A percentile compares a stretch with the other conserved stretches of the same genome.
Evolutionary conservation across 1,140 invertebrate genomes (phyloP).

Genomic region (Berghia stephanieae): DNA sequence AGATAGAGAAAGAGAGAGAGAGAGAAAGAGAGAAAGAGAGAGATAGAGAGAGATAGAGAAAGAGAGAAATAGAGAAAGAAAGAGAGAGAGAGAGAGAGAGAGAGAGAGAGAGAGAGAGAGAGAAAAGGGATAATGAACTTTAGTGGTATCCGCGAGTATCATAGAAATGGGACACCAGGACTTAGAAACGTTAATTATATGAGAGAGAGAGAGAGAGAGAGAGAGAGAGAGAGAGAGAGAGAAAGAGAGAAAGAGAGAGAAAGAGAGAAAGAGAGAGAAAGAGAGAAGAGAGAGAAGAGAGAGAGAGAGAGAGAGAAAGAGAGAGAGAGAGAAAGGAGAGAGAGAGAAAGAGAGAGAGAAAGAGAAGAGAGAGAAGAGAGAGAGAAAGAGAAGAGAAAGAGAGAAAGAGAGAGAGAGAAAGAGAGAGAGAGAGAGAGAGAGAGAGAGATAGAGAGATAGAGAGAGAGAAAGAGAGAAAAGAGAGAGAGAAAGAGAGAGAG

Average conservation of each 20-base stretch:
- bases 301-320: slow-evolving; percentile 4
- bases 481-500: slow-evolving; percentile 16
- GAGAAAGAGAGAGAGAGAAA: slow-evolving; percentile 15
- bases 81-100: slow-evolving; percentile 15
- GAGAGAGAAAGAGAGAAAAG: neutral
- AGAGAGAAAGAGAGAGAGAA: neutral
- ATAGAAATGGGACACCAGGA: neutral
- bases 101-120: neutral
- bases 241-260: slow-evolving; percentile 4
- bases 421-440: slow-evolving; percentile 12
- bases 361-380: neutral
- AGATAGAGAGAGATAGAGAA: too few species aligned
- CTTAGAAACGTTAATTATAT: neutral
- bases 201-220: too few species aligned
- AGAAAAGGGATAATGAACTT: neutral
- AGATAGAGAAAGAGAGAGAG: slow-evolving; percentile 15
- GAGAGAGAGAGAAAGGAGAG: neutral
- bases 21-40: slow-evolving; percentile 6
- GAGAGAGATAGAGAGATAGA: too few species aligned
- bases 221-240: slow-evolving; percentile 2
- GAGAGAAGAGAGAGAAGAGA: slow-evolving; percentile 10
- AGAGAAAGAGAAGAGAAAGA: neutral
- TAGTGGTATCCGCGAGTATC: neutral
- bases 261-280: slow-evolving; percentile 10
- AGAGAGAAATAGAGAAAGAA: neutral